Evolutionary conservation across 2,797 vertebrate species (phyloP), one percentile per base, ranked within the genome.

Genomic region (Yasuhikotakia modesta): DNA sequence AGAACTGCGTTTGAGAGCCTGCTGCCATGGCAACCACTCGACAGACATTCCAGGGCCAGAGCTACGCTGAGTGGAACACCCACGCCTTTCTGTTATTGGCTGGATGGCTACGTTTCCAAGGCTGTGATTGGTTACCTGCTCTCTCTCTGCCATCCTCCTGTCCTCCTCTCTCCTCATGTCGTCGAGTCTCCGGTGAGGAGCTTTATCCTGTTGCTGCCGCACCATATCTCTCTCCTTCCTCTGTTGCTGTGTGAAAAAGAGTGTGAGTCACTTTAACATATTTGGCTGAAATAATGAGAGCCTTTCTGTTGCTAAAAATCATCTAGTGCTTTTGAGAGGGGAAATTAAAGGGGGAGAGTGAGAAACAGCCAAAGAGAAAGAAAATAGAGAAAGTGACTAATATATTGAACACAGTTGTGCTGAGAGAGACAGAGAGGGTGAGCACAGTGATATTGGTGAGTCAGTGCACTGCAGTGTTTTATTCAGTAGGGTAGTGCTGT

Each of bases 201-300:
- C 95, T 85, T 97, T 97, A 86, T 97, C 96, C 86, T 97, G 96
- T 90, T 95, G 94, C 89, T 95, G 94, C 90, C 95, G 95, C 88
- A 95, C 93, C 90, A 96, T 94, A 85, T 96, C 96, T 30, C 95
- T 92, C 86, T 96, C 95, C 50, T 96, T 94, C 79, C 95, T 93
- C 89, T 98, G 96, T 94, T 97, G 96, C 96, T 98, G 90, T 72
- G 79, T 4, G 48, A 50, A 16, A 77, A 48, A 60, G 32, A n/a
- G 66, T 39, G 72, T 77, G 69, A 81, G 68, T 77, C 65, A 68
- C 66, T 79, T 79, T 53, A 70, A 83, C 53, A 69, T 79, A 70
- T 80, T 76, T 73, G 60, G 43, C 58, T 79, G 65, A 76, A 82
- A 76, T 79, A 83, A 78, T 76, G 64, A 78, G 58, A 69, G 30